phyloP scores from a whole-genome alignment of 2,888 invertebrate species.

The Diplazon laetatorius region DNA sequence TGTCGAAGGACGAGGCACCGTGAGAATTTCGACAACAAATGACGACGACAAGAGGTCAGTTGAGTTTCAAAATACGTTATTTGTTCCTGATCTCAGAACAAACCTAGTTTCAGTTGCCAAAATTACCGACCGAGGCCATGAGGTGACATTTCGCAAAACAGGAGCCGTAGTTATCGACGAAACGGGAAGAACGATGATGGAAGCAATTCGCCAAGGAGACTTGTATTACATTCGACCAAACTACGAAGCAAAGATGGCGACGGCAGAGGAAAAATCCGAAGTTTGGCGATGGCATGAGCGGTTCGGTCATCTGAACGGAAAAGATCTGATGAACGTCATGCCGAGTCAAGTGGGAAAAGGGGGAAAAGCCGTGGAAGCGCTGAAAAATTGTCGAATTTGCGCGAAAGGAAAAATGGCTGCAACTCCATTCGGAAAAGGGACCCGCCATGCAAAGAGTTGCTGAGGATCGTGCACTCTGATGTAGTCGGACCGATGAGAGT shows the following conservation, averaged over 20 bases:
- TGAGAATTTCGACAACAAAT: constrained; percentile 19
- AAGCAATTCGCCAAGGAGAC: constrained; percentile 48
- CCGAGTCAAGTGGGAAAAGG: constrained; percentile 15
- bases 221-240: constrained; percentile 47
- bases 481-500: constrained; percentile 59
- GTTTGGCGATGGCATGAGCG: constrained; percentile 22
- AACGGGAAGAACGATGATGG: constrained; percentile 34
- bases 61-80: constrained; percentile 52
- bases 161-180: constrained; percentile 40
- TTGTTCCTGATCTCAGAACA: constrained; percentile 54
- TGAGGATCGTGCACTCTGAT: constrained; percentile 68
- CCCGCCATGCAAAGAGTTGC: background rate
- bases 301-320: constrained; percentile 45
- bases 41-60: constrained; percentile 10
- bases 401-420: constrained; percentile 33
- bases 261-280: constrained; percentile 13
- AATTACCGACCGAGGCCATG: constrained; percentile 49
- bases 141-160: constrained; percentile 43
- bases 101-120: constrained; percentile 58
- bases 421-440: constrained; percentile 19
- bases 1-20: constrained; percentile 24
- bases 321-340: constrained; percentile 18
- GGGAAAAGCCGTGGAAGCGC: constrained; percentile 19
- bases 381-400: constrained; percentile 42
- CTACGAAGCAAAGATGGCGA: background rate